Conservation (phyloP, 2,888 invertebrate species). For the Hypolimnas misippus region DNA sequence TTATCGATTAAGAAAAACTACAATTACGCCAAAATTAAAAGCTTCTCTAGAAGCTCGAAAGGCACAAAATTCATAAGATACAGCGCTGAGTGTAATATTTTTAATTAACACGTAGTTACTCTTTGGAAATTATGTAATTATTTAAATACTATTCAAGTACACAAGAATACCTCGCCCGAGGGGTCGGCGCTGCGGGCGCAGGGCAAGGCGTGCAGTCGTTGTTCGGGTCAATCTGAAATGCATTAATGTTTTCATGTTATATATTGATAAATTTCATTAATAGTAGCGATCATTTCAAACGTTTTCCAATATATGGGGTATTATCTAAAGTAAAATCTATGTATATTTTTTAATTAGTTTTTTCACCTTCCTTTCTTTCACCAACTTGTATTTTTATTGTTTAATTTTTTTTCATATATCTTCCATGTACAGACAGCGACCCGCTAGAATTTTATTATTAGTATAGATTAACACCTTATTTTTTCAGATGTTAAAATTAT, state of each 20-base stretch:
- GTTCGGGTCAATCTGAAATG: background rate
- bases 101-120: conserved; percentile 38
- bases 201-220: background rate
- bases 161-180: conserved; percentile 13
- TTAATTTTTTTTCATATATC: no score
- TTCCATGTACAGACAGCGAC: no score
- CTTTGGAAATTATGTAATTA: conserved; percentile 39
- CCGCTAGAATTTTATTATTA: no score
- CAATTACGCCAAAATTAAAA: conserved; percentile 63
- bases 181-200: background rate
- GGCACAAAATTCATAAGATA: conserved; percentile 83
- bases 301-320: no score
- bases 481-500: no score
- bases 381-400: no score
- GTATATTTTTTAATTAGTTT: no score
- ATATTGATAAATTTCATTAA: background rate
- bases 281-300: no score
- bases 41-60: conserved; percentile 72
- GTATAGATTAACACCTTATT: no score
- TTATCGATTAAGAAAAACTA: conserved; percentile 33
- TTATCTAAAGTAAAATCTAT: no score
- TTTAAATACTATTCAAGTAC: conserved; percentile 25
- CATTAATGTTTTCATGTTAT: background rate
- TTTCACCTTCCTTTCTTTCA: no score
- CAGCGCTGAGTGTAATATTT: conserved; percentile 58